phyloP scores from a whole-genome alignment of 2,797 vertebrate species.

The Tragelaphus eurycerus region DNA sequence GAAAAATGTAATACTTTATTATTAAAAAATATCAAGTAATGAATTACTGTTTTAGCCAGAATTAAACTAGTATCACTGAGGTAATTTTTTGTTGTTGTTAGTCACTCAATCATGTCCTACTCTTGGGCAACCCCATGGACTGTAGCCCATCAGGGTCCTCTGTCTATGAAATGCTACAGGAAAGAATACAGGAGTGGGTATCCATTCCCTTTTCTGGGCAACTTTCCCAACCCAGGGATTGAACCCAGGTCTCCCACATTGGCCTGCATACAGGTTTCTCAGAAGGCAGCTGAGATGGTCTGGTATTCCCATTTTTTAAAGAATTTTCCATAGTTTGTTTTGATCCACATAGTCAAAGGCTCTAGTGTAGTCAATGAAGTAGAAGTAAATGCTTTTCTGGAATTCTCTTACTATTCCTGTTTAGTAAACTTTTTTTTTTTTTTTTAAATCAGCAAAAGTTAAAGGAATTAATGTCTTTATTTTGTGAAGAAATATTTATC shows the following conservation, averaged over 20 bases:
- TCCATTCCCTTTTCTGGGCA: fast-evolving
- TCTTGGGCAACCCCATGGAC: background rate
- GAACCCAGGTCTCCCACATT: background rate
- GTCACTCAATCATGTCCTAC: background rate
- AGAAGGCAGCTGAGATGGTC: background rate
- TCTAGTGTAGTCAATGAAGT: background rate
- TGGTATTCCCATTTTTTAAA: background rate
- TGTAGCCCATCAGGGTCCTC: background rate
- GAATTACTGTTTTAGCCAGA: too few relatives aligned
- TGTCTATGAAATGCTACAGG: background rate
- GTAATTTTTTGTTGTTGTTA: too few relatives aligned
- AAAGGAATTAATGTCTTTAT: background rate
- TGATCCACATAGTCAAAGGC: background rate
- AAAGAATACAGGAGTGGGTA: background rate
- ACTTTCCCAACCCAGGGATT: background rate
- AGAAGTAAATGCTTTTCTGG: background rate
- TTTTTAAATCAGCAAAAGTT: background rate
- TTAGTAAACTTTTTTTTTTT: background rate
- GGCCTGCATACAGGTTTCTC: background rate
- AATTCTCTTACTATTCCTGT: background rate
- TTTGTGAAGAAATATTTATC: background rate
- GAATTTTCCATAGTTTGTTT: background rate
- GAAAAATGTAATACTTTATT: too few relatives aligned
- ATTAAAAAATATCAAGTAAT: background rate
- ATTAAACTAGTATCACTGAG: too few relatives aligned